Evolutionary conservation across 2,888 invertebrate species (phyloP).

Genomic region (Empis livida): DNA sequence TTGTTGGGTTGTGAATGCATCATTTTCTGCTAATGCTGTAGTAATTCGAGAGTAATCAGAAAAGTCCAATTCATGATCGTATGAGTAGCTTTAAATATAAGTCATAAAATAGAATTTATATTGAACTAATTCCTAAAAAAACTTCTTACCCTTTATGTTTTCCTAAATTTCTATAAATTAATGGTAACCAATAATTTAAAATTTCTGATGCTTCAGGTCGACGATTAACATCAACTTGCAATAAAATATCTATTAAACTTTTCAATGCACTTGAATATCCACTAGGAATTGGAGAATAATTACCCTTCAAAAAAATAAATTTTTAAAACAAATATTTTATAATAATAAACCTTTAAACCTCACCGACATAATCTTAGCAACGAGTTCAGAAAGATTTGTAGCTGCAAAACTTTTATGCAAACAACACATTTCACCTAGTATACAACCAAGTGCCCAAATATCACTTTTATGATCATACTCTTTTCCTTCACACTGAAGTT

Average conservation of each 20-base stretch:
- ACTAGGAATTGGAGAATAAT: conserved; percentile 50
- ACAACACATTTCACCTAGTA: conserved; percentile 61
- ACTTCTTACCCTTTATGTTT: conserved; percentile 29
- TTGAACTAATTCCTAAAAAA: neutral
- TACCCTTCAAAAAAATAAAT: conserved; percentile 38
- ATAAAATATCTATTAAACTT: conserved; percentile 45
- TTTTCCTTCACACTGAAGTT: conserved; percentile 59
- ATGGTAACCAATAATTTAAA: conserved; percentile 40
- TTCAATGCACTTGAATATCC: conserved; percentile 51
- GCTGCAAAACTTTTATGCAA: conserved; percentile 60
- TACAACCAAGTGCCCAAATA: conserved; percentile 66
- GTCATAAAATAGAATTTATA: neutral
- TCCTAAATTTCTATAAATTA: conserved; percentile 34
- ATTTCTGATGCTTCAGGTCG: conserved; percentile 51
- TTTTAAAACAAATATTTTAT: too few relatives aligned
- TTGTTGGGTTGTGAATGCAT: conserved; percentile 13
- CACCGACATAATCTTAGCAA: conserved; percentile 60
- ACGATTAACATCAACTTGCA: conserved; percentile 46
- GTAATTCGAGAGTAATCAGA: conserved; percentile 13
- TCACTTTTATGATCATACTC: conserved; percentile 65
- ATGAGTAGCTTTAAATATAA: conserved; percentile 20
- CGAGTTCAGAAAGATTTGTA: conserved; percentile 55
- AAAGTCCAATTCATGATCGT: conserved; percentile 23
- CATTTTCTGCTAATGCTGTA: neutral
- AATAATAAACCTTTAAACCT: too few relatives aligned